Base-by-base conservation (phyloP, 2,888 invertebrate genomes). In the Drosophila emarginata region DNA sequence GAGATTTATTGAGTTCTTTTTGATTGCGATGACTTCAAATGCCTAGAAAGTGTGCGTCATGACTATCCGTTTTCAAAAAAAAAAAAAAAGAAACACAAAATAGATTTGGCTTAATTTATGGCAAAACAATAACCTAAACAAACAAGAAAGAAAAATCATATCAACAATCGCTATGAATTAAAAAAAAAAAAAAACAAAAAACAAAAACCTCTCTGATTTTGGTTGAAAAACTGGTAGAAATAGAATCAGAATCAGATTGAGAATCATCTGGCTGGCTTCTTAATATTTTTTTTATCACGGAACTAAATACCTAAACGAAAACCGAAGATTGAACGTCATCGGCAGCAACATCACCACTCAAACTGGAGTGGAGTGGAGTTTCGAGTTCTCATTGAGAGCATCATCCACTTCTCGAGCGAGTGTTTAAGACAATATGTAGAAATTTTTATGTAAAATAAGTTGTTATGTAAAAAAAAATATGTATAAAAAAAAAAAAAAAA, bases 71-170 rank as follows among this genome's bases (percentile, higher is more conserved):
- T 39, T 18, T 37, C 15, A 14, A 9, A 40, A 40, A 9, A 7
- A 40, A 32, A 32, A 32, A 9, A 32, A 32, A 32, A 1, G 4
- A 28, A 68, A 54, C n/a, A 54, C 58, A 67, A 72, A 78, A 76
- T 74, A 57, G 73, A 75, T 63, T 73, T 83, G 86, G 73, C 77
- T 83, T 83, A 76, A 86, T 88, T 83, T 75, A 77, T 78, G 67
- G 63, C 64, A 76, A 70, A 67, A 71, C 63, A 62, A 65, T 64
- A 66, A 18, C n/a, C 39, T n/a, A 36, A 65, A 68, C 66, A 61
- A 53, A 58, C 52, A 39, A 64, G 40, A 68, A 54, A 65, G 39
- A 39, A 52, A 65, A 70, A 52, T 56, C 59, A 52, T 54, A 39
- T 26, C 51, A 32, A 57, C 36, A 64, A 52, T 45, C 26, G 37